A percentile compares a stretch with the other conserved stretches of the same genome.
phyloP scores from a whole-genome alignment of 2,113 vertebrate genomes.

The Equus przewalskii region DNA sequence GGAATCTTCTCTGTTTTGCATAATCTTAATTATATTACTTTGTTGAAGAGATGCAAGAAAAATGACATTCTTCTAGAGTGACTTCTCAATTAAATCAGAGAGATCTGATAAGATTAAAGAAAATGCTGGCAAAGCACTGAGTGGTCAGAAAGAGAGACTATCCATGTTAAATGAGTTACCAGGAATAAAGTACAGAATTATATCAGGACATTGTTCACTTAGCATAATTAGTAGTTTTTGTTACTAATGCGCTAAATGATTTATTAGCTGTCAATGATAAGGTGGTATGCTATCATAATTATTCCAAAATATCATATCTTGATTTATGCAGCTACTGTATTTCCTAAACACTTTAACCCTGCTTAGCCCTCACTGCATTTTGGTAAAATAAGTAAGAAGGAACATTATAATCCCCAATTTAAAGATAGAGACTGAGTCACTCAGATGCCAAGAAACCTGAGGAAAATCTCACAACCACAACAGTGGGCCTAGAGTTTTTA shows the following conservation, averaged over 20 bases:
- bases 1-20: constrained; percentile 79
- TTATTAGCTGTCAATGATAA: constrained; percentile 78
- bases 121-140: constrained; percentile 81
- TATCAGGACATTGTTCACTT: constrained; percentile 73
- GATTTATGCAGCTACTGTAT: constrained; percentile 67
- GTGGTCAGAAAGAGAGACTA: constrained; percentile 68
- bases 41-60: constrained; percentile 82
- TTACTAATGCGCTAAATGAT: constrained; percentile 73
- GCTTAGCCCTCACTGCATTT: not conserved
- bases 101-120: constrained; percentile 82
- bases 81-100: constrained; percentile 87
- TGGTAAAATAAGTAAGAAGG: constrained; percentile 4
- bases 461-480: not conserved
- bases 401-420: not conserved
- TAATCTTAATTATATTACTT: constrained; percentile 84
- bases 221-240: constrained; percentile 79
- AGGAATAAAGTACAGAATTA: constrained; percentile 73
- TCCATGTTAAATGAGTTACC: constrained; percentile 80
- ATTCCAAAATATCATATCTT: constrained; percentile 60
- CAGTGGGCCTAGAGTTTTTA: not conserved
- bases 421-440: not conserved
- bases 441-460: not conserved
- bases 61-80: constrained; percentile 80
- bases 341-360: constrained; percentile 62
- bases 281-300: constrained; percentile 67